Evolutionary conservation across 2,888 invertebrate species (phyloP).

Genomic region (Mylabris sibirica): DNA sequence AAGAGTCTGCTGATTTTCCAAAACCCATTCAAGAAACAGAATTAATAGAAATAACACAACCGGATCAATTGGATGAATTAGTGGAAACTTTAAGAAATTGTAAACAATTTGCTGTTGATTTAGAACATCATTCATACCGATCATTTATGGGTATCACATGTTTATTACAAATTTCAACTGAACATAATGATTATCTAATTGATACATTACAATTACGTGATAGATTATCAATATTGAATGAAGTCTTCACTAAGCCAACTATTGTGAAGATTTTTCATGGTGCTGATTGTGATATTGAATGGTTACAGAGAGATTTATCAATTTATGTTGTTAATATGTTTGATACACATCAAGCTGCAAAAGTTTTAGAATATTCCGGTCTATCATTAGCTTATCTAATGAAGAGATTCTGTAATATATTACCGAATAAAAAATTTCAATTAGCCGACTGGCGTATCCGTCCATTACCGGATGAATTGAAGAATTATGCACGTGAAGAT

Average conservation of each 20-base stretch:
- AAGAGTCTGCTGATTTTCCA: slow-evolving; percentile 58
- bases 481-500: slow-evolving; percentile 89
- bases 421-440: slow-evolving; percentile 90
- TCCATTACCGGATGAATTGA: slow-evolving; percentile 82
- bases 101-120: slow-evolving; percentile 86
- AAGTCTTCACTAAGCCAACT: slow-evolving; percentile 87
- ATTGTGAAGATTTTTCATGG: slow-evolving; percentile 96
- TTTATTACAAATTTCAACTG: slow-evolving; percentile 92
- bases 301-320: slow-evolving; percentile 96
- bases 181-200: slow-evolving; percentile 82
- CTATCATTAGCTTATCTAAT: slow-evolving; percentile 82
- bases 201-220: slow-evolving; percentile 87
- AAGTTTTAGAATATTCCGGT: slow-evolving; percentile 72
- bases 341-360: slow-evolving; percentile 91
- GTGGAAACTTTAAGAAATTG: slow-evolving; percentile 71
- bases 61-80: slow-evolving; percentile 70
- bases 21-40: slow-evolving; percentile 69
- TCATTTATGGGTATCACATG: slow-evolving; percentile 95
- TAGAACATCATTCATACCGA: slow-evolving; percentile 93
- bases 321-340: slow-evolving; percentile 97
- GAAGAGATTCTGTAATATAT: slow-evolving; percentile 77
- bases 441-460: slow-evolving; percentile 94
- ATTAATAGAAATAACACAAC: slow-evolving; percentile 73
- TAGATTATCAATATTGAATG: slow-evolving; percentile 82
- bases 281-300: slow-evolving; percentile 84